phyloP scores from a whole-genome alignment of 2,113 vertebrate species.

The Canis aureus region DNA sequence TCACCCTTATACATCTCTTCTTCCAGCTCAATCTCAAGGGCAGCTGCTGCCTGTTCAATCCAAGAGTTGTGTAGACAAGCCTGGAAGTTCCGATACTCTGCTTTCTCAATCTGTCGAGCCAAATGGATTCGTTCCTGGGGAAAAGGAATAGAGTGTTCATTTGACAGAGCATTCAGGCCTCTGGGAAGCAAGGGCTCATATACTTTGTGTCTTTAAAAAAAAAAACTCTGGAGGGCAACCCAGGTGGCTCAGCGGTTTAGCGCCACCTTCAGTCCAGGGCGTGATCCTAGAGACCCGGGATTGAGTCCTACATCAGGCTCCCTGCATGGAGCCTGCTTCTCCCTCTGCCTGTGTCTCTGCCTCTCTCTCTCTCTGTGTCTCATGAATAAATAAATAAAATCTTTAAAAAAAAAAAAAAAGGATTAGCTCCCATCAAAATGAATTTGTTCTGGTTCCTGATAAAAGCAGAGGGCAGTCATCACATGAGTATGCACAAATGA shows the following conservation, averaged over 20 bases:
- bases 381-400: too few species aligned
- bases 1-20: slow-evolving; percentile 90
- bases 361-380: too few species aligned
- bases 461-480: neutral
- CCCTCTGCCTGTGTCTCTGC: too few species aligned
- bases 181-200: neutral
- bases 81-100: slow-evolving; percentile 94
- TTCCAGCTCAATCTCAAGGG: slow-evolving; percentile 95
- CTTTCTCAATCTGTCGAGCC: slow-evolving; percentile 95
- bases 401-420: neutral
- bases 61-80: slow-evolving; percentile 96
- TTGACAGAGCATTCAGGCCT: neutral
- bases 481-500: fast-evolving
- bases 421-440: neutral
- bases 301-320: too few species aligned
- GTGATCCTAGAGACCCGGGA: too few species aligned
- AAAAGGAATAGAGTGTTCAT: slow-evolving; percentile 27
- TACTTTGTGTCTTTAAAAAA: neutral
- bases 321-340: too few species aligned
- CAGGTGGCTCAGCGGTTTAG: neutral
- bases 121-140: slow-evolving; percentile 93
- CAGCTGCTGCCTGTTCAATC: slow-evolving; percentile 95
- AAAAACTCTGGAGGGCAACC: neutral
- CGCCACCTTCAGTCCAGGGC: too few species aligned
- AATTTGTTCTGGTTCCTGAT: neutral